Base-by-base conservation (phyloP, 2,888 invertebrate genomes). In the Camponotus fellah region DNA sequence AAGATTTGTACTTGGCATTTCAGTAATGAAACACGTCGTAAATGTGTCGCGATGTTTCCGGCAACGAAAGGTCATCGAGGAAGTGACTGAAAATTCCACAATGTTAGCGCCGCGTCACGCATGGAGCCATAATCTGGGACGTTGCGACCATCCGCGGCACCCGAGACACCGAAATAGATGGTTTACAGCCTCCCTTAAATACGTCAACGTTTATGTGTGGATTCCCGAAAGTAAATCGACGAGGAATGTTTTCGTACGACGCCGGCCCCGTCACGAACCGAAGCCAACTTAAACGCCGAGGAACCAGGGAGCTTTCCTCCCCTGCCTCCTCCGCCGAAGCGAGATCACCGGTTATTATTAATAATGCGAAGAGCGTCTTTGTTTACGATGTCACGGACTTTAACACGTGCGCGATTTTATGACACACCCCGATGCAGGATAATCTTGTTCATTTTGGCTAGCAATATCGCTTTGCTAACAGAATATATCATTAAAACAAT, bases 171-270 rank as follows among this genome's bases (percentile, higher is more conserved):
- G 89, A 94, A 94, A 94, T 94, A 94, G 94, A 94, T 94, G 93
- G 92, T 94, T 94, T 94, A 94, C 94, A 91, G 92, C 93, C 91
- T 93, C 94, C 93, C 94, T 94, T 94, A 94, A 94, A 94, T 92
- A 93, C 94, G 93, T 94, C 93, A 93, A 94, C 94, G 93, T 94
- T 94, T 94, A 94, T 91, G 92, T 91, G 92, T 89, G 92, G 92
- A 94, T 94, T 94, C 92, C 91, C 91, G 92, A 94, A 93, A 94
- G 94, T 94, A 94, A 94, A 94, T 94, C 93, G 94, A 93, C 91
- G 92, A 89, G 92, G 94, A 94, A 94, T 94, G 93, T 94, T 94
- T 94, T 94, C 92, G 87, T 92, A 93, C 92, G 91, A 93, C 92
- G 91, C 89, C 90, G 83, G 88, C 89, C 88, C 83, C 92, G 92